A percentile compares a stretch with the other conserved stretches of the same genome.
phyloP scores from a whole-genome alignment of 2,888 invertebrate genomes.

The Euplexia lucipara region DNA sequence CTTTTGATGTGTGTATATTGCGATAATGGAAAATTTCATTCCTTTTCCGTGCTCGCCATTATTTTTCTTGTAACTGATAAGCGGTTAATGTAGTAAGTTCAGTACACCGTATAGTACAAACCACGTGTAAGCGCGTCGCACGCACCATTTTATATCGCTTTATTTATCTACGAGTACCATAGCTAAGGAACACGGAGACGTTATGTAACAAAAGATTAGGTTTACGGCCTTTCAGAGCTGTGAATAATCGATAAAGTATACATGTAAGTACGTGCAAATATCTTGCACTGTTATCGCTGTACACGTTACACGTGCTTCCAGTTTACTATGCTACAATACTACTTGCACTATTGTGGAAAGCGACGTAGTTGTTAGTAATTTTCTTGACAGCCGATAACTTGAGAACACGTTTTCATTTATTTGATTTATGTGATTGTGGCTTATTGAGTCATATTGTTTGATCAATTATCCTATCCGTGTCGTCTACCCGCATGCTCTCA shows the following conservation, averaged over 20 bases:
- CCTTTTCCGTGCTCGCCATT: constrained; percentile 81
- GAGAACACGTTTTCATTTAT: constrained; percentile 52
- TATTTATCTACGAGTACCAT: constrained; percentile 62
- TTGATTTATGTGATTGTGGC: constrained; percentile 38
- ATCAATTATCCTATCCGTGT: constrained; percentile 32
- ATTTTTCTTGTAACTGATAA: constrained; percentile 82
- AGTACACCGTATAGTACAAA: constrained; percentile 70
- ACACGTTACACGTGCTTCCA: constrained; percentile 84
- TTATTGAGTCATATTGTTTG: constrained; percentile 55
- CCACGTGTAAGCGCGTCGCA: constrained; percentile 77
- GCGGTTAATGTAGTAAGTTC: constrained; percentile 71
- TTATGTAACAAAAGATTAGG: constrained; percentile 78
- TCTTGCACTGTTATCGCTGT: constrained; percentile 77
- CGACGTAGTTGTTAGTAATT: constrained; percentile 57
- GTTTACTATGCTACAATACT: constrained; percentile 74
- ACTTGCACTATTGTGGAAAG: constrained; percentile 65
- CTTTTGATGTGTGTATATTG: too few relatives aligned
- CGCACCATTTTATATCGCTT: constrained; percentile 68
- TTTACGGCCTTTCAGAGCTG: constrained; percentile 75
- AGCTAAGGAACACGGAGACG: constrained; percentile 47
- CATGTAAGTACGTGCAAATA: constrained; percentile 69
- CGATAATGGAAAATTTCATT: constrained; percentile 84
- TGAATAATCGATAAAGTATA: constrained; percentile 77
- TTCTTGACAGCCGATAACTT: constrained; percentile 46
- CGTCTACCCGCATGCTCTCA: constrained; percentile 53